Base-by-base conservation (phyloP, 2,888 invertebrate genomes). In the Agonopterix arenella region DNA sequence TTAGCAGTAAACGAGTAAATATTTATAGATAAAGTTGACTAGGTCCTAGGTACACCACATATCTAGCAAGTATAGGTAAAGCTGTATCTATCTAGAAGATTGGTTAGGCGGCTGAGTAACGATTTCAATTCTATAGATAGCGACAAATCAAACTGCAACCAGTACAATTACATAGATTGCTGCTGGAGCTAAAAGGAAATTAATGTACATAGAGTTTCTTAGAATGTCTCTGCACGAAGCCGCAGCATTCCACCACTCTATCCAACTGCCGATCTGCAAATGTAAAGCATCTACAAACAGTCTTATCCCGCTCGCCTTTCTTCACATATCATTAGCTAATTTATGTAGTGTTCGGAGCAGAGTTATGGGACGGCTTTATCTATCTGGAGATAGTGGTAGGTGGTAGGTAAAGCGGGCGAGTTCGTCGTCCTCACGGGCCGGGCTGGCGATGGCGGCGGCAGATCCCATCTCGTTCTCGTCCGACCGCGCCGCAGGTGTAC, bases 401-500 rank as follows among this genome's bases (percentile, higher is more conserved):
- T 55, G 58, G 57, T 46, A 59, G 58, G 56, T 47, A 45, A 38
- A 45, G 44, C 41, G 56, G 61, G 64, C 64, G 75, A 73, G 86
- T 85, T 80, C 85, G 85, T 70, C 81, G 86, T 84, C 80, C 84
- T 77, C 73, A 4, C 40, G 40, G n/a, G 40, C 40, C 10, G 40
- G 40, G n/a, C 43, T 43, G 9, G 68, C 72, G 78, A 79, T 28
- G 28, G 28, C 28, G 28, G 28, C 28, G 28, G 28, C 28, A 28
- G 28, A 28, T 78, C 81, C 70, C 80, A 84, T 85, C 85, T 82
- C 83, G 76, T 70, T 85, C 85, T 82, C 83, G 76, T 70, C 76
- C 73, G 81, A 76, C 77, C 82, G 76, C 78, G 73, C 73, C 78
- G 86, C 89, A 88, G 89, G 89, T 89, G 89, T 76, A 83, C 59